Evolutionary conservation across 2,113 vertebrate species (phyloP), one percentile per base, ranked within the genome.

Genomic region (Lycocorax pyrrhopterus): DNA sequence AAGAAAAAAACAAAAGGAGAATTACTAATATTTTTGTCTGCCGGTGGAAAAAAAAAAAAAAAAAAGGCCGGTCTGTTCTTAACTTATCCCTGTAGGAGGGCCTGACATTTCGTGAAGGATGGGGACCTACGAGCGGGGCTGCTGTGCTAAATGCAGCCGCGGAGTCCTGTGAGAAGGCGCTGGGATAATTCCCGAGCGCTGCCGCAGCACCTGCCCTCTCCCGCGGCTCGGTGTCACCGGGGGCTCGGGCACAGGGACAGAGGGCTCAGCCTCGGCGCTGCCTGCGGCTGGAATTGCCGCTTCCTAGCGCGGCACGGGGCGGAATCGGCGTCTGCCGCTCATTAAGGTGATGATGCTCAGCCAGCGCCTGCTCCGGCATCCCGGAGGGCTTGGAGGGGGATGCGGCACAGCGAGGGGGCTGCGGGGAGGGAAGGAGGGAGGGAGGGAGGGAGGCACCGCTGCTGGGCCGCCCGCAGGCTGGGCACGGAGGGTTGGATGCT

Each of bases 161-260:
- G 69, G 69, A 49, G 46, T 18, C 21, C 60, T 15, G 25, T 7
- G 8, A n/a, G 60, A 49, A 19, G 0, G 0, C 3, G 0, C 22
- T 0, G 5, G 0, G 2, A 6, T 15, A 5, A 64, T 41, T 64
- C 67, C 52, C 21, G 1, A 14, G 30, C 0, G 1, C 83, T 10
- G 56, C 4, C 0, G 0, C 59, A 21, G 4, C 26, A 12, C 23
- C 55, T 1, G 0, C 29, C 60, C 55, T 59, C 20, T n/a, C 25
- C 55, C 4, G 11, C 1, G 32, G 35, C 55, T 74, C 74, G 26
- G 4, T 2, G 4, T 43, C 90, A 12, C 80, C 72, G 14, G 16
- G 4, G 27, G 12, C 37, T 47, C 4, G 0, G 44, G 44, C 63
- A 63, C 7, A 4, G 73, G 5, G 12, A 58, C 52, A 22, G 47